A percentile compares a stretch with the other conserved stretches of the same genome.
Evolutionary conservation across 2,113 vertebrate species (phyloP).

Genomic region (Falco punctatus): DNA sequence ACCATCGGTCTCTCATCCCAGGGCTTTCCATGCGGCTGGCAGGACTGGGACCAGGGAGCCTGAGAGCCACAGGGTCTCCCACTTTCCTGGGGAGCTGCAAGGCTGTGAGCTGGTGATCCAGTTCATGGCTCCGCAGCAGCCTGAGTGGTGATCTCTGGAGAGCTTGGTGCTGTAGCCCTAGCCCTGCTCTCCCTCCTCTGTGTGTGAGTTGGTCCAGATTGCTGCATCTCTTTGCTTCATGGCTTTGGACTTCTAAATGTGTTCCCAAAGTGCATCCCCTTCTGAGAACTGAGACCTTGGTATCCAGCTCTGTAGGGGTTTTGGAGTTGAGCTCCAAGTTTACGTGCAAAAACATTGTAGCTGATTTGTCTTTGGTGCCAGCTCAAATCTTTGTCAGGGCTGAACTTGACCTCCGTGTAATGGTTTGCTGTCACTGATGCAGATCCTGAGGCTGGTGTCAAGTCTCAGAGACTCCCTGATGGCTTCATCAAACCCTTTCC

Average conservation of each 20-base stretch:
- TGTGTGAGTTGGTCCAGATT: not conserved
- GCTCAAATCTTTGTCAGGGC: not conserved
- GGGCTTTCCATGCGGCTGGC: not conserved
- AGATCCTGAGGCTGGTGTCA: not conserved
- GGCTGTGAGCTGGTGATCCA: not conserved
- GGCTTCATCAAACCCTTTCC: conserved; percentile 30
- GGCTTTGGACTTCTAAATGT: not conserved
- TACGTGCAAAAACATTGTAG: not conserved
- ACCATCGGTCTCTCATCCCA: not conserved
- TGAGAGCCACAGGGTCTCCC: not conserved
- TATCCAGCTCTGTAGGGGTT: not conserved
- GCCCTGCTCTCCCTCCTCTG: not conserved
- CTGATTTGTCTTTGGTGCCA: not conserved
- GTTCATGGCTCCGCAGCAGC: not conserved
- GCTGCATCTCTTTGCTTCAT: not conserved
- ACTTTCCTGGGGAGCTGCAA: not conserved
- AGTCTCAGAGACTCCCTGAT: not conserved
- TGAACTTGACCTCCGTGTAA: not conserved
- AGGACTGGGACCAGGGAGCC: not conserved
- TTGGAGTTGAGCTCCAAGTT: not conserved
- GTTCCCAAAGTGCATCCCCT: not conserved
- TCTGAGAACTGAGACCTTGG: not conserved
- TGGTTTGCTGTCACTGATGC: not conserved
- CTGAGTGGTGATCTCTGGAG: not conserved
- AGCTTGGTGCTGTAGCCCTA: not conserved